A percentile compares a stretch with the other conserved stretches of the same genome.
phyloP scores from a whole-genome alignment of 2,797 vertebrate species.

The Eospalax fontanierii region DNA sequence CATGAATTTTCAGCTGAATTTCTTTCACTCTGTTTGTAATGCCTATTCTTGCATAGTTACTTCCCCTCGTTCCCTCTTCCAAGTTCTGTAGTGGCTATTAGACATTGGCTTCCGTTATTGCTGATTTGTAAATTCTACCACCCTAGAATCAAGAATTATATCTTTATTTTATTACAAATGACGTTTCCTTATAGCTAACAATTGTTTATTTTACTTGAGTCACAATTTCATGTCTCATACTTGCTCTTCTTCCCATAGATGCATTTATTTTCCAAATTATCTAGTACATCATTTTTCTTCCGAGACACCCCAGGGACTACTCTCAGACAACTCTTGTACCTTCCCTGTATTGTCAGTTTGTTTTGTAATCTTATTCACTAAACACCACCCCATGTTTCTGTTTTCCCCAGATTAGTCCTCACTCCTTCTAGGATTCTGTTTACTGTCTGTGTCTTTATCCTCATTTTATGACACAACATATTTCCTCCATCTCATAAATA shows the following conservation, averaged over 20 bases:
- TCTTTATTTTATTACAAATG: not conserved
- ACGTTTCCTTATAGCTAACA: not conserved
- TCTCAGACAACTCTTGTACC: not conserved
- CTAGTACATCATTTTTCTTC: not conserved
- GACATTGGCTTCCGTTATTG: not conserved
- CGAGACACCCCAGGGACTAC: not conserved
- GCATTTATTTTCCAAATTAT: conserved; percentile 18
- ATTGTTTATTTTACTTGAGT: not conserved
- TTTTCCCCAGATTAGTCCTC: not conserved
- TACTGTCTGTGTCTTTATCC: not conserved
- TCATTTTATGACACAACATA: not conserved
- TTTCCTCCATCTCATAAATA: not conserved
- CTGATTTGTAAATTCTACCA: not conserved
- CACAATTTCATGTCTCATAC: not conserved
- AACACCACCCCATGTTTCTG: not conserved
- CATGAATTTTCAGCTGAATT: conserved; percentile 46
- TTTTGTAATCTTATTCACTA: not conserved
- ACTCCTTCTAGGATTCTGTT: not conserved
- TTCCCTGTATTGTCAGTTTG: not conserved
- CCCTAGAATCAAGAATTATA: not conserved
- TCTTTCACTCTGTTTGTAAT: not conserved
- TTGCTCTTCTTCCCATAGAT: not conserved
- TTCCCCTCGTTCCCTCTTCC: not conserved
- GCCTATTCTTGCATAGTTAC: not conserved
- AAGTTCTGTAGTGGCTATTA: not conserved